Base-by-base conservation (phyloP, 2,888 invertebrate species). In the Drosophila tanythrix region DNA sequence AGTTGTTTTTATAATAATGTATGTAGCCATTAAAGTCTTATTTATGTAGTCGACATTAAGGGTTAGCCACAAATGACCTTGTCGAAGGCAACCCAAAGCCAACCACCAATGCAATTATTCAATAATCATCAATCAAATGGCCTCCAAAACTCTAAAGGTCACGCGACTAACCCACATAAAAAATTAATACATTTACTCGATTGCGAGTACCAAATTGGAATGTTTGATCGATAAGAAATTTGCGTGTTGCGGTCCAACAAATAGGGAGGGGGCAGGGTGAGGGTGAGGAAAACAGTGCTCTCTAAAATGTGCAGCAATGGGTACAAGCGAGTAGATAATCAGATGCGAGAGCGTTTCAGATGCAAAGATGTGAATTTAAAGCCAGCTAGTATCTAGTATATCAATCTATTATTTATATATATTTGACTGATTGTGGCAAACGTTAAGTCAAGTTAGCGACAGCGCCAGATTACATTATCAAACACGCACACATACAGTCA, bases 211-310 rank as follows among this genome's bases (percentile, higher is more conserved):
- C 38, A 69, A 74, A 76, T 68, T 88, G 69, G 74, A 85, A 89
- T 82, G 90, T 89, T 85, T 85, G 90, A 85, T 85, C 84, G 84
- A 85, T 88, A 89, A 89, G 86, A 65, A 89, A 74, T 82, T 89
- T 89, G 84, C 84, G 85, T 84, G 85, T 52, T 74, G 33, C 58
- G 63, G 40, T 38, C 38, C 25, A 31, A 38, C 7, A 31, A 53
- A 55, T 36, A 11, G 2, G 31, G 31, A 4, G 11, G 5, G 21
- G 15, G n/a, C 18, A 29, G 6, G 25, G 11, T 7, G n/a, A 5
- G 0, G 40, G 46, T 27, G 33, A 1, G 11, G 46, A 18, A 18
- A 18, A 18, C 25, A 25, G 21, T 21, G 21, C 21, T 21, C 29
- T 40, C 27, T 36, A 29, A 21, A 50, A 77, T 79, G 61, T 40